Evolutionary conservation across 2,888 invertebrate genomes (phyloP), one percentile per base, ranked within the genome.

Genomic region (Oasisia sp.): DNA sequence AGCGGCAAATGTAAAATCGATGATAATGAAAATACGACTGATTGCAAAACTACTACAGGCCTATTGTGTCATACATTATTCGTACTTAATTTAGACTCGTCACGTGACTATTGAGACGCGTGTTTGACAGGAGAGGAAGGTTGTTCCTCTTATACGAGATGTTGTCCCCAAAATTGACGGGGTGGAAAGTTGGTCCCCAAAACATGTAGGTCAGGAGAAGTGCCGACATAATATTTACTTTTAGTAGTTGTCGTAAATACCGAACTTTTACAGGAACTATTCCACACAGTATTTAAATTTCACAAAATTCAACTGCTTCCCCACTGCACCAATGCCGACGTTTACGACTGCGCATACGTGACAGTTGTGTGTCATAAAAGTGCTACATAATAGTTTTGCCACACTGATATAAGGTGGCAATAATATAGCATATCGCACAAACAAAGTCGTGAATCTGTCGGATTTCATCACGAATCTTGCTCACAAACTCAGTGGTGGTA

Each of bases 391-490:
- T 74, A 74, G 19, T 74, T 74, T 74, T 27, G 19, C 74, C n/a
- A n/a, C 74, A 74, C n/a, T 74, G n/a, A 74, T 19, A 27, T 74
- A 74, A 74, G 19, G 74, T 19, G 74, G 74, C 74, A 27, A n/a
- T 74, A 74, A 74, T 19, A n/a, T n/a, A 74, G 27, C 74, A n/a
- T 74, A 74, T 74, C 27, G 74, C 74, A 74, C 14, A 50, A 74
- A 74, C 74, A 74, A 74, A 74, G 74, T 74, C 74, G 27, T 74
- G 74, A 74, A 74, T n/a, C 74, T 74, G 74, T 74, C 74, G 74
- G 27, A 74, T 74, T 19, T 74, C 74, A 50, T 50, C 50, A 50
- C 14, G 74, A 74, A 74, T 74, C 74, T 74, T 27, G 74, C 74
- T 19, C 74, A 74, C 74, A 74, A 74, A 27, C 74, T 74, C 74